Evolutionary conservation across 2,888 invertebrate genomes (phyloP), one percentile per base, ranked within the genome.

Genomic region (Sphaerophoria rueppellii): DNA sequence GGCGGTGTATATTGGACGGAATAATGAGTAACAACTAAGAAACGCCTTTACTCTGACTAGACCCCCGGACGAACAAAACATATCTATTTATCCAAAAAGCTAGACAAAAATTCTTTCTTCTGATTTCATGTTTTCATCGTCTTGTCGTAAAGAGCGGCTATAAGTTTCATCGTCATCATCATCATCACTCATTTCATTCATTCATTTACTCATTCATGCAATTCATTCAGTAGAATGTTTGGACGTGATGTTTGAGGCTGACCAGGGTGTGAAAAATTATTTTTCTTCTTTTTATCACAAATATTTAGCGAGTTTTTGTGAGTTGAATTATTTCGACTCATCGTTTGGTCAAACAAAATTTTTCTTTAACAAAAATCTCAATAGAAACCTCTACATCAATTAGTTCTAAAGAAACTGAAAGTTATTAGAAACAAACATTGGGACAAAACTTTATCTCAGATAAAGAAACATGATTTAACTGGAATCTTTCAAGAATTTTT

Each of bases 111-210:
- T 24, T 24, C 24, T 2, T 24, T 24, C 61, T 69, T 34, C 63
- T 46, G 52, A 43, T 55, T 54, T 34, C 46, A 43, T 61, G 75
- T 55, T 76, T 71, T 83, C 83, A 74, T 74, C 82, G 69, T 54
- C 72, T 82, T 65, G 65, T 35, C 52, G 67, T 72, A 82, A 76
- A 65, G 77, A 67, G 72, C 72, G 61, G 55, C 63, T 72, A 61
- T 77, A 77, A 61, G 73, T 69, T 65, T 65, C 72, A 73, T 40
- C 77, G 71, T 69, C 82, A 58, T 74, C 80, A 76, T 74, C 80
- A 76, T 60, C 81, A 71, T 85, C 81, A 77, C 61, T 76, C 76
- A 74, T 73, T 24, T 85, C 69, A 81, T 85, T 80, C 80, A 85
- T 80, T 85, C 85, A 85, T 61, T 81, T 63, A 85, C 50, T 76